These are phyloP conservation scores for Nothocercus nigrocapillus DNA, from an alignment of 2,113 vertebrate species.

Conservation along the genomic window DNA sequence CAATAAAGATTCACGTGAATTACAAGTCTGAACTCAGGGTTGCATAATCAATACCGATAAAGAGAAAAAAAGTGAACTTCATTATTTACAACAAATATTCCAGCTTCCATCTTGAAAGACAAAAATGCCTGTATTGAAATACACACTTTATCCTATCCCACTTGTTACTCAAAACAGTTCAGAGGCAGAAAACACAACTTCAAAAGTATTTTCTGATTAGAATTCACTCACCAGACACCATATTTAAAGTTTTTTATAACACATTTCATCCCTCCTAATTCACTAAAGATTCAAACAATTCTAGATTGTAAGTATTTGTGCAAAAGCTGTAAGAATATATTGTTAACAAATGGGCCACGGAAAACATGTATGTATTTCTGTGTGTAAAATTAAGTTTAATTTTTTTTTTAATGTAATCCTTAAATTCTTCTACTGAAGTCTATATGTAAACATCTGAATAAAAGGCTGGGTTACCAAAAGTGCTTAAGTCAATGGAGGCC, in stretches of 20 bases:
- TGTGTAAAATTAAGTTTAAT: neutral
- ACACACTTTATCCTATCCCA: neutral
- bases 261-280: neutral
- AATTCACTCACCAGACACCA: neutral
- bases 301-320: neutral
- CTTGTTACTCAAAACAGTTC: neutral
- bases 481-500: neutral
- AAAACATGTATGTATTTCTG: neutral
- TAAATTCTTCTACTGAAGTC: neutral
- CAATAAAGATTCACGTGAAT: neutral
- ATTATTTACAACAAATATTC: neutral
- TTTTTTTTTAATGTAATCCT: neutral
- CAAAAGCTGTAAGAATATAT: neutral
- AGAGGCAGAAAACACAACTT: neutral
- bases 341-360: neutral
- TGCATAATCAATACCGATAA: neutral
- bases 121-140: neutral
- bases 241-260: conserved; percentile 12
- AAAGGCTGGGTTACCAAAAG: neutral
- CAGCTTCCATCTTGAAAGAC: neutral
- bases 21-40: neutral
- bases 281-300: neutral
- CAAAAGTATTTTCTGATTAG: neutral
- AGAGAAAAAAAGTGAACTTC: neutral
- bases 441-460: neutral